Evolutionary conservation across 2,113 vertebrate genomes (phyloP), one percentile per base, ranked within the genome.

Genomic region (Anguilla japonica): DNA sequence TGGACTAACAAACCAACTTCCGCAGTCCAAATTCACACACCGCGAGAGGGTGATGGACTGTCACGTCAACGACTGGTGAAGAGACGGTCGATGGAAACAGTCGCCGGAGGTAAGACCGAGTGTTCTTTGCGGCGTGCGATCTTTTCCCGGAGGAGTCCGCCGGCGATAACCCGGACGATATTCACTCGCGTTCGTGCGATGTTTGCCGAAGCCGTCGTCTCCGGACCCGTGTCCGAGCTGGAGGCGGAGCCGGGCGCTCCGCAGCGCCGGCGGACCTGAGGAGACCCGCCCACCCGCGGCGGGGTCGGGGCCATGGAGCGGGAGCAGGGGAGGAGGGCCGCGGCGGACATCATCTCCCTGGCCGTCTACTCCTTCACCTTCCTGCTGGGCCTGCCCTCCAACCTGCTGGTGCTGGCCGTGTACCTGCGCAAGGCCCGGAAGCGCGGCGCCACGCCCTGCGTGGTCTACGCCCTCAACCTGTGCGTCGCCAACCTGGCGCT

Each of bases 401-500:
- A 97, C 91, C 87, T 95, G 39, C 87, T 96, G 13, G 94, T 96
- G 26, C 90, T 97, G 5, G 92, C 92, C 0, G 91, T 95, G 3
- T 96, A 96, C 18, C 86, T 92, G 9, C 95, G 94, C 60, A 96
- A 96, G 88, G 94, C 95, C 78, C 84, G 86, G 15, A 96, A 94
- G 85, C 94, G 86, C 0, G 95, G 95, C 0, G 89, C 93, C 88
- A 96, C 96, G 0, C 96, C 96, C 86, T 96, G 94, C 5, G 94
- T 95, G 63, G 95, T 97, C 87, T 97, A 96, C 40, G 96, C 95
- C 53, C 94, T 96, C 39, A 97, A 96, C 91, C 87, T 96, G 79
- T 96, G 96, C 83, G 3, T 95, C 40, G 94, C 96, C 85, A 96
- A 97, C 90, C 89, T 97, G 89, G 91, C 81, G 0, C 91, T 96